Evolutionary conservation across 35 echinoderm and acorn worm species (phyloP), one percentile per base, ranked within the genome.

Genomic region (Ophiothrix spiculata): DNA sequence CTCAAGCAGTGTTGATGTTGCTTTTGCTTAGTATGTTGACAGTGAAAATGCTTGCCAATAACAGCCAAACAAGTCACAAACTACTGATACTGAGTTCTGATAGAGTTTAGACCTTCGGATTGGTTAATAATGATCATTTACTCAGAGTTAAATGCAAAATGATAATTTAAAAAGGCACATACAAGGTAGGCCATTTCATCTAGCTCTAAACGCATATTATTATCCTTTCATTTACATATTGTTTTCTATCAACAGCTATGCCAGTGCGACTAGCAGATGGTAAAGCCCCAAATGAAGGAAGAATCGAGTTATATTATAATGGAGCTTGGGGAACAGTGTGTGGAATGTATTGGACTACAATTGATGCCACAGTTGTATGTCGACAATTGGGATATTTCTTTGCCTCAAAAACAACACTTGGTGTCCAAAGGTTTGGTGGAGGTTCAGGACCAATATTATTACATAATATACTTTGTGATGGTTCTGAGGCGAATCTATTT

Each of bases 301-400:
- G 89, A 28, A 16, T 91, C 0, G 89, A 91, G 31, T 25, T 91
- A 19, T 79, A 38, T 28, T 40, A 63, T 16, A 25, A 42, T 14
- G 83, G 83, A 31, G 76, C 38, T 13, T 91, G 89, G 89, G 89
- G 82, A 10, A 91, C 89, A 19, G 89, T 78, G 10, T 91, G 89
- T 74, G 56, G 14, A 25, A 39, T 35, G 1, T 13, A 36, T 19
- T 91, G 82, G 82, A 63, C 40, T 40, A 33, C 8, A 14, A 37
- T 64, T 1, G 83, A 78, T 39, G 54, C 83, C 10, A 33, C 35
- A 0, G 83, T 91, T 17, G 89, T 81, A 14, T 91, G 89, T 77
- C 64, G 75, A 21, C 49, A 86, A 35, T 75, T 91, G 40, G 89
- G 89, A 13, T 91, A 80, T 37, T 69, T 69, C 60, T 69, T 69